These are phyloP conservation scores for Potamilus streckersoni DNA, from an alignment of 1,140 invertebrate species.

Conservation along the genomic window DNA sequence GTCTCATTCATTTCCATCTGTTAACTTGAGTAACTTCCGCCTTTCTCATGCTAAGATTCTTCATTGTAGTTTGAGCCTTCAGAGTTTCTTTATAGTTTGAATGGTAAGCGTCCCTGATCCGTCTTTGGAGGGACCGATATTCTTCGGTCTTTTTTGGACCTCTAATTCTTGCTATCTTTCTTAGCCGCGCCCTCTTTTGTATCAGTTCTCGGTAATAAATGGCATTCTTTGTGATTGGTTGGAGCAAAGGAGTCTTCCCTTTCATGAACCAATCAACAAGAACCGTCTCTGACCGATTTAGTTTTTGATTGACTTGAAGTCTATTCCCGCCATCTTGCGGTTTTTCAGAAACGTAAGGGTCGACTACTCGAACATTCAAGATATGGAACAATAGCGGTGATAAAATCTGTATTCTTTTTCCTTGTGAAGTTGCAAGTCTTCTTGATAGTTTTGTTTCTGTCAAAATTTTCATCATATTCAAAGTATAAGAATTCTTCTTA, in stretches of 20 bases:
- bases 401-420: slow-evolving; percentile 22
- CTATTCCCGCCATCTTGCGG: slow-evolving; percentile 1
- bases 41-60: slow-evolving; percentile 18
- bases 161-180: slow-evolving; percentile 11
- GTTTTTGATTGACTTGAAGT: background rate
- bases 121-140: slow-evolving; percentile 15
- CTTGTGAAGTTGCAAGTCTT: slow-evolving; percentile 15
- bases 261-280: slow-evolving; percentile 32
- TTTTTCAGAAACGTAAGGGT: slow-evolving; percentile 10
- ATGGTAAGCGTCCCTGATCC: slow-evolving; percentile 27
- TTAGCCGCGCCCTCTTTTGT: slow-evolving; percentile 22
- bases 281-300: slow-evolving; percentile 23
- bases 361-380: slow-evolving; percentile 24
- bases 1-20: slow-evolving; percentile 20
- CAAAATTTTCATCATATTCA: slow-evolving; percentile 29
- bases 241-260: slow-evolving; percentile 27
- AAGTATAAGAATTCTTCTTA: slow-evolving; percentile 24
- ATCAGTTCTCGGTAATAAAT: slow-evolving; percentile 32
- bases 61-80: slow-evolving; percentile 27
- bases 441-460: slow-evolving; percentile 19
- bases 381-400: slow-evolving; percentile 24
- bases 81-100: slow-evolving; percentile 19
- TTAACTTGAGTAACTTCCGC: slow-evolving; percentile 18
- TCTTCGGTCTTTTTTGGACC: slow-evolving; percentile 15
- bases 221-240: slow-evolving; percentile 32